phyloP scores from a whole-genome alignment of 2,113 vertebrate species.

The Tupaia chinensis region DNA sequence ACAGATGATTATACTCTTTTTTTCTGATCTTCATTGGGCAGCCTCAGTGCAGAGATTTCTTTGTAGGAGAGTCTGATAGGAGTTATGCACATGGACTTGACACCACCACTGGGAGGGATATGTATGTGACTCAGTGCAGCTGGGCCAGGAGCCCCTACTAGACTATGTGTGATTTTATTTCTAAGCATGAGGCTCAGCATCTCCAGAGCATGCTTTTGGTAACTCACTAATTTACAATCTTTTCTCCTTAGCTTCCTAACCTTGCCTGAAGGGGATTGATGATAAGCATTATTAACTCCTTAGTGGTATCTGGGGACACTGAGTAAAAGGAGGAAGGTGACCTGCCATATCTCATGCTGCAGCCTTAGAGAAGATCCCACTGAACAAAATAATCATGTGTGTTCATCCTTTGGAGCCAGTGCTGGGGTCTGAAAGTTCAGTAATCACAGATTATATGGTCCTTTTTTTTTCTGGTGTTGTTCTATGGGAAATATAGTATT shows the following conservation, averaged over 20 bases:
- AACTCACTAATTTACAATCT: constrained; percentile 42
- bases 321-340: constrained; percentile 16
- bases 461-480: not conserved
- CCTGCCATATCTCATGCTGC: not conserved
- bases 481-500: not conserved
- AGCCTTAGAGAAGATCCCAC: not conserved
- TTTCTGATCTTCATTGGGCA: not conserved
- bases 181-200: not conserved
- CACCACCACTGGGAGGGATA: not conserved
- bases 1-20: not conserved
- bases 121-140: not conserved
- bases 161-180: not conserved
- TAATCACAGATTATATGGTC: not conserved
- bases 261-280: not conserved
- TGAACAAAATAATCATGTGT: not conserved
- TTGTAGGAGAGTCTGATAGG: not conserved
- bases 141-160: not conserved
- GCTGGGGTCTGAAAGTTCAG: not conserved
- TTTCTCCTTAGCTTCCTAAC: constrained; percentile 51
- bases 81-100: not conserved
- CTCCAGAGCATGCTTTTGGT: not conserved
- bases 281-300: constrained; percentile 54
- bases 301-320: not conserved
- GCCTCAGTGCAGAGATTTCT: not conserved
- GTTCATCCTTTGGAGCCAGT: not conserved